phyloP scores from a whole-genome alignment of 2,797 vertebrate genomes.

The Lithobates pipiens region DNA sequence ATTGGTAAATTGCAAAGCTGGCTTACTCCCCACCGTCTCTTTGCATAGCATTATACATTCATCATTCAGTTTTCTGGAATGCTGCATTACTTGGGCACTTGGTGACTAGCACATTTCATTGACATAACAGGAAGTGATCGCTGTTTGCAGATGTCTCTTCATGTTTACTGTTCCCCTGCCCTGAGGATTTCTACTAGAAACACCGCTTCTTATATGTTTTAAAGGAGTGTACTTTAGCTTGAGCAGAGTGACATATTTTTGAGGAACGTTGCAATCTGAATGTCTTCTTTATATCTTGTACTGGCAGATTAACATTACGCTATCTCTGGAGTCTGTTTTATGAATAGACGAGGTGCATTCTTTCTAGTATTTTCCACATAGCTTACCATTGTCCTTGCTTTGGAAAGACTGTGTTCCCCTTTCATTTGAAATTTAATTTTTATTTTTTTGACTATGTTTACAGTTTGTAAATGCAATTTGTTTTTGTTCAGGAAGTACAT shows the following conservation, averaged over 20 bases:
- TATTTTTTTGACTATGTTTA: no score
- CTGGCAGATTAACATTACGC: neutral
- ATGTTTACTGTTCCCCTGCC: conserved; percentile 34
- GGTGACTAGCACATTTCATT: conserved; percentile 30
- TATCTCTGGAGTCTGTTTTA: neutral
- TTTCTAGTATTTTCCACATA: neutral
- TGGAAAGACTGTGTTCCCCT: no score
- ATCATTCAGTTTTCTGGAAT: conserved; percentile 25
- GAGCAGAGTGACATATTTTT: conserved; percentile 2
- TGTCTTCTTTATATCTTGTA: neutral
- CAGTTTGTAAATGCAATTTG: no score
- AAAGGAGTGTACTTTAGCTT: neutral
- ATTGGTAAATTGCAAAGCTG: no score
- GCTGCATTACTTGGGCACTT: conserved; percentile 11
- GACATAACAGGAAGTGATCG: conserved; percentile 45
- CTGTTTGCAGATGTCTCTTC: conserved; percentile 46
- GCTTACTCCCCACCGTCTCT: neutral
- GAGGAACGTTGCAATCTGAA: neutral
- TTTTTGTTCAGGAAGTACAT: no score
- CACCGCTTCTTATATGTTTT: conserved; percentile 15
- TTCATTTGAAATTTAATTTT: no score
- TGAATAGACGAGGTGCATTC: neutral
- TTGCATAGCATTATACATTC: conserved; percentile 8
- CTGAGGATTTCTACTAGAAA: conserved; percentile 15
- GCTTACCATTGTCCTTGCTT: no score